Conservation (phyloP, 1,140 invertebrate genomes). For the Penaeus chinensis region DNA sequence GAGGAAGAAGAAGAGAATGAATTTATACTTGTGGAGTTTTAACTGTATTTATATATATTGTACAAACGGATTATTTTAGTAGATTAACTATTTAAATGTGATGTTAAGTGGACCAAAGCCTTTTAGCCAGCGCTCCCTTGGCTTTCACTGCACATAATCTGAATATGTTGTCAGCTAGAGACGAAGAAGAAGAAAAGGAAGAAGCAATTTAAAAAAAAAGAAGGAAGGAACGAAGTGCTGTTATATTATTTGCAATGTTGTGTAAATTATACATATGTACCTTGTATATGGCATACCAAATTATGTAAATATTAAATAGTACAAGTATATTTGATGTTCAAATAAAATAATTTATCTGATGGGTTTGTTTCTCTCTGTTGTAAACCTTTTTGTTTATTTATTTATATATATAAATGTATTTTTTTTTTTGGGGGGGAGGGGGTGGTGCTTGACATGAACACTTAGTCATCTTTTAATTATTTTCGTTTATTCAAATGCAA, state of each 20-base stretch:
- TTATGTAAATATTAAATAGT: constrained; percentile 60
- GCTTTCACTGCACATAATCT: constrained; percentile 44
- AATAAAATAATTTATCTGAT: constrained; percentile 61
- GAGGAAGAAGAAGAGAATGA: too few species aligned
- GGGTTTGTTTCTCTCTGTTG: background rate
- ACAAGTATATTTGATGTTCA: constrained; percentile 60
- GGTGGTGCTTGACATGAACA: too few species aligned
- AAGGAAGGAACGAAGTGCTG: constrained; percentile 26
- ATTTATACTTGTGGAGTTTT: background rate
- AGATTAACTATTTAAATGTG: constrained; percentile 50
- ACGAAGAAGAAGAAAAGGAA: too few species aligned
- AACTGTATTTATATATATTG: constrained; percentile 43
- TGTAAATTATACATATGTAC: constrained; percentile 59
- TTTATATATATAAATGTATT: too few species aligned
- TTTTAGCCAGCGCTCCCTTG: constrained; percentile 22
- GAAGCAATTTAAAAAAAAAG: too few species aligned
- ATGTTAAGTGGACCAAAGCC: constrained; percentile 55
- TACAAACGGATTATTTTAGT: constrained; percentile 44
- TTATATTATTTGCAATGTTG: constrained; percentile 59
- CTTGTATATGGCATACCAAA: constrained; percentile 59
- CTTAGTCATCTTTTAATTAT: too few species aligned
- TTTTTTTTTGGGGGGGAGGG: too few species aligned
- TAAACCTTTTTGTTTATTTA: background rate
- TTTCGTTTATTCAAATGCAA: too few species aligned
- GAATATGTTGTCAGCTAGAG: constrained; percentile 41